Conservation (phyloP, 2,113 vertebrate species). For the Rhea americana region DNA sequence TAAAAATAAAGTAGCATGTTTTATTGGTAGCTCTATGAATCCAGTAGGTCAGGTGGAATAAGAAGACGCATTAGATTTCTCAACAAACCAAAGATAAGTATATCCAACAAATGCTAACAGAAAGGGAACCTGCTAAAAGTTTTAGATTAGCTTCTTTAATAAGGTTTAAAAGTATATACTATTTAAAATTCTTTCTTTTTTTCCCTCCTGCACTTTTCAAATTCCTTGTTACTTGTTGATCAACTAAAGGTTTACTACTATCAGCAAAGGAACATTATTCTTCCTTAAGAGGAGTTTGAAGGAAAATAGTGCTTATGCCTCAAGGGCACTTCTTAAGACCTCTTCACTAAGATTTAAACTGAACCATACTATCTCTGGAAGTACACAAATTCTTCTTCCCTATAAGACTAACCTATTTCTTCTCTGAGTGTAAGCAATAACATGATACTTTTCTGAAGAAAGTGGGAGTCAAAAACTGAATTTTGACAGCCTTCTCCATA, state of each 20-base stretch:
- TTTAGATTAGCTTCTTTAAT: background rate
- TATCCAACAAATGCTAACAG: background rate
- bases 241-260: background rate
- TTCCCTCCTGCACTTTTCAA: background rate
- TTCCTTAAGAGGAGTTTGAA: background rate
- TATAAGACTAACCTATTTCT: background rate
- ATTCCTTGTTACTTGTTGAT: background rate
- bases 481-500: background rate
- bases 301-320: background rate
- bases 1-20: background rate
- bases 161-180: background rate
- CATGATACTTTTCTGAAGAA: slow-evolving; percentile 27
- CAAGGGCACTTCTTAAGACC: background rate
- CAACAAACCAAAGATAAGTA: background rate
- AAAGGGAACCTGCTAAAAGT: background rate
- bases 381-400: background rate
- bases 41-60: background rate
- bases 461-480: slow-evolving; percentile 40
- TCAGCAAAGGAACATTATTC: background rate
- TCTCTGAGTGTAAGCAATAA: background rate
- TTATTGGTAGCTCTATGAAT: background rate
- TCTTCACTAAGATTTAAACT: background rate
- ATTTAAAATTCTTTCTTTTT: background rate
- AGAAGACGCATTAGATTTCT: background rate
- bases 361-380: background rate